Evolutionary conservation across 2,797 vertebrate genomes (phyloP).

Genomic region (Halcyon chelicuti): DNA sequence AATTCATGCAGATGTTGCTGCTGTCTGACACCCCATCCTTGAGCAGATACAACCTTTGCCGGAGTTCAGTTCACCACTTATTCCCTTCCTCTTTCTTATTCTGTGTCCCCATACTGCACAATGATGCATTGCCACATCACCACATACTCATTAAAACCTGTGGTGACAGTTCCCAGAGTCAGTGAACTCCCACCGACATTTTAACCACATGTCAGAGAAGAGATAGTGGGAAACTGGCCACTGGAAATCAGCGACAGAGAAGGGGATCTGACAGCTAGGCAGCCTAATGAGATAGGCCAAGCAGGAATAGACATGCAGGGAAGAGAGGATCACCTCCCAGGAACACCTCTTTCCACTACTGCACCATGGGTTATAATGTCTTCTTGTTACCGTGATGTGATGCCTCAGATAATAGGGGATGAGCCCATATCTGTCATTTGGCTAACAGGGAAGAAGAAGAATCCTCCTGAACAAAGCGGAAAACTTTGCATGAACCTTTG

Average conservation of each 20-base stretch:
- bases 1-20: background rate
- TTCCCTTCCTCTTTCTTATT: background rate
- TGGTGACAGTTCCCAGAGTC: background rate
- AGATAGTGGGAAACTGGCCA: background rate
- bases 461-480: background rate
- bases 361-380: background rate
- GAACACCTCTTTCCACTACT: background rate
- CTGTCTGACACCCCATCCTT: background rate
- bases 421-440: background rate
- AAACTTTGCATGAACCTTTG: background rate
- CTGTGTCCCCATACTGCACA: background rate
- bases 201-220: conserved; percentile 5
- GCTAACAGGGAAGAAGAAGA: background rate
- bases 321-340: background rate
- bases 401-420: background rate
- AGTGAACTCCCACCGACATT: background rate
- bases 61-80: background rate
- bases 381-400: background rate
- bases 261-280: background rate
- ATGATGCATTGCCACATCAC: background rate
- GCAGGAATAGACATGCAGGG: background rate
- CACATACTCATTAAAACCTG: background rate
- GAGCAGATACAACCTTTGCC: background rate
- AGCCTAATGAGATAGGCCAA: background rate
- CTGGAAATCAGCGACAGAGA: background rate